These are phyloP conservation scores for Chlamydotis undulata DNA, from an alignment of 2,113 vertebrate genomes.

Conservation along the genomic window DNA sequence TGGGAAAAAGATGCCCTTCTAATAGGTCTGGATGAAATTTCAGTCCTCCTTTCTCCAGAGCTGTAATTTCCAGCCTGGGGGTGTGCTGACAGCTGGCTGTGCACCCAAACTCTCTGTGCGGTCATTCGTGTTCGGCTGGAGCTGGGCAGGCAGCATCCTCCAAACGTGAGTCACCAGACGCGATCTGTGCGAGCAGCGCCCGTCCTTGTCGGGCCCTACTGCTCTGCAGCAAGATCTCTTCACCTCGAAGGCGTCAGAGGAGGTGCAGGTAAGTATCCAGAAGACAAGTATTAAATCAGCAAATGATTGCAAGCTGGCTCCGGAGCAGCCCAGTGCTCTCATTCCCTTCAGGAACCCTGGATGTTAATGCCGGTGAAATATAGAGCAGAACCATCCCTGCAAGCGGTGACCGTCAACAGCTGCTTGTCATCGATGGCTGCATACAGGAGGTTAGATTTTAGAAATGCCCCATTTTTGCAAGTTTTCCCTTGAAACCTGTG, in stretches of 20 bases:
- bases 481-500: background rate
- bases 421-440: background rate
- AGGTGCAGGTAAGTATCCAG: background rate
- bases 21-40: background rate
- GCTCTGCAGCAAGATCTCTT: background rate
- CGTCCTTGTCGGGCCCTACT: background rate
- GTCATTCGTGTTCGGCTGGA: background rate
- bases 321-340: background rate
- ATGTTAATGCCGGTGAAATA: background rate
- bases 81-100: background rate
- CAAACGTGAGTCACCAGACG: rapidly evolving
- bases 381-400: rapidly evolving
- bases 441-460: background rate
- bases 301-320: background rate
- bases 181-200: rapidly evolving
- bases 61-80: background rate
- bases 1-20: background rate
- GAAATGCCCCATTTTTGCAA: background rate
- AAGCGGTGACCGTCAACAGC: background rate
- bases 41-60: background rate
- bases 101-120: rapidly evolving
- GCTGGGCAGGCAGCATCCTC: background rate
- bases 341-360: background rate
- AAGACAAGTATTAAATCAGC: background rate
- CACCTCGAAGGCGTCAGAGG: background rate